Evolutionary conservation across 2,113 vertebrate species (phyloP), one percentile per base, ranked within the genome.

Genomic region (Ranitomeya imitator): DNA sequence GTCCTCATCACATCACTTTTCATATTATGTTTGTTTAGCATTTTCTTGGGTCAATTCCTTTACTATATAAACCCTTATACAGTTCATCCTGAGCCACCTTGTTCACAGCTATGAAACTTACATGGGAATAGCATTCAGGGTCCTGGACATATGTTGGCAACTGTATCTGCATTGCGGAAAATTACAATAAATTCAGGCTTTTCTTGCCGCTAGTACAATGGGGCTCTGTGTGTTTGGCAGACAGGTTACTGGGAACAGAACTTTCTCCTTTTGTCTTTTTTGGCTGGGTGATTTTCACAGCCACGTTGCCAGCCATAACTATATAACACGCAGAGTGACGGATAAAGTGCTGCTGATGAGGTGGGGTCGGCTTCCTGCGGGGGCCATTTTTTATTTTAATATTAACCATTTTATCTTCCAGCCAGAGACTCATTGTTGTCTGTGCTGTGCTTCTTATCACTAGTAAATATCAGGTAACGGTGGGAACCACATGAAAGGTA

Each of bases 381-480:
- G 0, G 71, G 13, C 76, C 91, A 13, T 23, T 89, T 90, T 90
- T 89, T 69, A 81, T 89, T 16, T 92, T 69, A 92, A 90, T 91
- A 90, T 91, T 91, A 92, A 80, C 93, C 91, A 90, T 89, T 65
- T 26, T 85, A 76, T 81, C n/a, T 0, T 88, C 89, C 79, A 80
- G 89, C 92, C 80, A 89, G 92, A 80, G 51, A 90, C 89, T 67
- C 73, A 89, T 91, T 91, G 82, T 92, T 69, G 81, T 91, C 89
- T 91, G 88, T 85, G 77, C 21, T 14, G 89, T 0, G 1, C 83
- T 78, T 92, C 83, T 92, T 92, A 90, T 81, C 59, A 90, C 91
- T 90, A 86, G 90, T 93, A 93, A 93, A 91, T 89, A 92, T 60
- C 74, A 90, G 89, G 90, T 94, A 94, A 90, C 93, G 90, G 80